Evolutionary conservation across 1,140 invertebrate species (phyloP), one percentile per base, ranked within the genome.

Genomic region (Anastrepha obliqua): DNA sequence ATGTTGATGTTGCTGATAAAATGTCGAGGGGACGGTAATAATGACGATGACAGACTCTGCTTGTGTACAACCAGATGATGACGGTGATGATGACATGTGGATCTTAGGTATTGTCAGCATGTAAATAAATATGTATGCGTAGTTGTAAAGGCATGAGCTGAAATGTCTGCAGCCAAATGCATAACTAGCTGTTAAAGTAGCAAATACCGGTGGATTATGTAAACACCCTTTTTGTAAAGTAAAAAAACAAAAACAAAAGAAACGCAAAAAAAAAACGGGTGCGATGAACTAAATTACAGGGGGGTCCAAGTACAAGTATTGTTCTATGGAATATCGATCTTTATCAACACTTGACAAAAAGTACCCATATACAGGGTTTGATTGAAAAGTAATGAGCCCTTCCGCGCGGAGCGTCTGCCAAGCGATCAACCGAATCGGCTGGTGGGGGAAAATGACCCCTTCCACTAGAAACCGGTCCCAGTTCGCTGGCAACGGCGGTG

Each of bases 1-100:
- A 74, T 17, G 39, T 74, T 17, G 39, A 39, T 17, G 67, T 74
- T 42, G 42, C 11, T 74, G 67, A 74, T 74, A 44, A 74, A 74
- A 74, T n/a, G 39, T 4, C 67, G 67, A 42, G 44, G 44, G 42
- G 2, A 67, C 67, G 67, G 44, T 74, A 74, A 47, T 44, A 11
- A 47, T 47, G 67, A 15, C 13, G 39, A 74, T 44, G 42, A 42
- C 62, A 64, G 65, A 20, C 29, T 42, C 29, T 29, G 20, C 13
- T 8, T 58, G 55, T 58, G 13, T 58, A 58, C 13, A 58, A 13
- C 55, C 7, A 29, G 29, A 8, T 58, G 55, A 58, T 13, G 13
- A 4, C 60, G 17, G 60, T 15, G 5, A 15, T 67, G 64, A 67
- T 67, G 64, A 67, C 20, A 67, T 29, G 29, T 39, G 29, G 0